These are phyloP conservation scores for Syngnathus floridae DNA, from an alignment of 2,113 vertebrate species.

Conservation along the genomic window DNA sequence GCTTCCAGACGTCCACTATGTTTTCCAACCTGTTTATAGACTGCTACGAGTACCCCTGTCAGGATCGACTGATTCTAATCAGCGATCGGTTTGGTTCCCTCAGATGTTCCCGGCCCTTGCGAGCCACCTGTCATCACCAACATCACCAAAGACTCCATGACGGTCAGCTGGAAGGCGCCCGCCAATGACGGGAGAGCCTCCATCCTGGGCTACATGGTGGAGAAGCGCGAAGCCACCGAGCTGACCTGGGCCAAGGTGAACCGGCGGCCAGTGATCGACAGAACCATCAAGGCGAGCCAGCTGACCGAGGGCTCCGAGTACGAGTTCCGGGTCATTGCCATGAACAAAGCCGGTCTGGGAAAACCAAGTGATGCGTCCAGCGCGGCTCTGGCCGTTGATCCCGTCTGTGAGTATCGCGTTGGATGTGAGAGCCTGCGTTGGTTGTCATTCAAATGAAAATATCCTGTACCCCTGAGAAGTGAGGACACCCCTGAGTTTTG, in stretches of 20 bases:
- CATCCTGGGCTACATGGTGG: slow-evolving; percentile 91
- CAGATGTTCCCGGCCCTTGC: slow-evolving; percentile 91
- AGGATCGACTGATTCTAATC: neutral
- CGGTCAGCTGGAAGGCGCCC: slow-evolving; percentile 96
- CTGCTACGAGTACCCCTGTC: neutral
- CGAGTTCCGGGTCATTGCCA: slow-evolving; percentile 89
- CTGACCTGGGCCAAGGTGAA: slow-evolving; percentile 92
- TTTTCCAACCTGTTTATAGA: neutral
- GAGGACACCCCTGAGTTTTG: neutral
- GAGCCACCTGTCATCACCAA: slow-evolving; percentile 94
- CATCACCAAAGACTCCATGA: slow-evolving; percentile 92
- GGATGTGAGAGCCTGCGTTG: neutral
- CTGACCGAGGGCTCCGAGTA: slow-evolving; percentile 93
- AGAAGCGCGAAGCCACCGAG: slow-evolving; percentile 90
- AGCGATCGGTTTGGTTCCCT: slow-evolving; percentile 1
- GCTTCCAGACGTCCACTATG: neutral
- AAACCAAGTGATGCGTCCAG: slow-evolving; percentile 91
- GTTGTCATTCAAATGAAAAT: neutral
- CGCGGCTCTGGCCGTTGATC: slow-evolving; percentile 84
- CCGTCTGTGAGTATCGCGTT: slow-evolving; percentile 81
- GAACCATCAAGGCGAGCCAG: slow-evolving; percentile 86
- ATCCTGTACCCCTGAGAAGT: neutral
- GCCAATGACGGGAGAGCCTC: slow-evolving; percentile 87
- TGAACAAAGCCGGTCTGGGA: slow-evolving; percentile 94
- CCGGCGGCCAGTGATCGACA: slow-evolving; percentile 90